Evolutionary conservation across 2,888 invertebrate genomes (phyloP).

Genomic region (Myopa testacea): DNA sequence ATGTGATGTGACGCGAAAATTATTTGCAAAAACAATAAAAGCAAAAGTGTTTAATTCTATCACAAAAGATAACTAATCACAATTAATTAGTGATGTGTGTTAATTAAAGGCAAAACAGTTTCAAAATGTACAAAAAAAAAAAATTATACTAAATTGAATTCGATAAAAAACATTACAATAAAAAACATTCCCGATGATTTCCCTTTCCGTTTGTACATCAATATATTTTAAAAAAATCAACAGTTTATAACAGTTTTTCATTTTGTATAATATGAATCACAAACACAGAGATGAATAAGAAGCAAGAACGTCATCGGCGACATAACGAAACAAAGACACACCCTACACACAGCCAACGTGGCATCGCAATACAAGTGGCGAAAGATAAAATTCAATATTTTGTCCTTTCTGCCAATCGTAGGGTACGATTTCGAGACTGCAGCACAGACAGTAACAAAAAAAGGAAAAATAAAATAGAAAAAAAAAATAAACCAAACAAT

Average conservation of each 20-base stretch:
- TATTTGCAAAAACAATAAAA: neutral
- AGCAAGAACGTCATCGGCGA: no score
- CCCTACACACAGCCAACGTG: no score
- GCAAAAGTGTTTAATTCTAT: neutral
- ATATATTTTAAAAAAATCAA: no score
- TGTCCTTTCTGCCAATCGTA: neutral
- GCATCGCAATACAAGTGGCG: no score
- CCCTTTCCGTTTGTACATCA: neutral
- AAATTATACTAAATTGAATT: no score
- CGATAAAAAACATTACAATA: no score
- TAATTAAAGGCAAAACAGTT: neutral
- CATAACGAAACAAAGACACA: no score
- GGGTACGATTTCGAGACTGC: neutral
- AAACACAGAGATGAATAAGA: no score
- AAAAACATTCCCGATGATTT: neutral
- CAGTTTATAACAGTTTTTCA: constrained; percentile 1
- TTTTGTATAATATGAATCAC: no score
- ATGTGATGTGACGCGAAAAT: neutral
- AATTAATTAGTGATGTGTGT: no score
- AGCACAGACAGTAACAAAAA: neutral
- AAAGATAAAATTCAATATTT: neutral
- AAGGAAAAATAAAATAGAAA: neutral
- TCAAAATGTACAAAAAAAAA: neutral
- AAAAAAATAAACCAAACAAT: neutral
- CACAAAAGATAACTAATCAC: neutral